Percentiles rank a stretch among this genome's conserved stretches.
phyloP scores from a whole-genome alignment of 2,113 vertebrate genomes.

The Butorides virescens region DNA sequence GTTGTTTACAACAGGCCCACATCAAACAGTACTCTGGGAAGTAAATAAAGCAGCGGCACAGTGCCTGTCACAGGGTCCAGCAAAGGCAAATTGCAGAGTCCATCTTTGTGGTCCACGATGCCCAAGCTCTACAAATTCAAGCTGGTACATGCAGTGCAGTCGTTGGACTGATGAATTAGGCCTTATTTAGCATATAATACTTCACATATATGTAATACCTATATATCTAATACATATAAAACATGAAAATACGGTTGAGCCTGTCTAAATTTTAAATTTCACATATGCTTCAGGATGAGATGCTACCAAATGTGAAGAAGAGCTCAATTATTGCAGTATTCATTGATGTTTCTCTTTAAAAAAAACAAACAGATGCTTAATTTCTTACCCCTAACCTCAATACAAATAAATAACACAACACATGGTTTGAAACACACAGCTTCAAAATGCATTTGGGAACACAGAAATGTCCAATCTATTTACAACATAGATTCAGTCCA shows the following conservation, averaged over 20 bases:
- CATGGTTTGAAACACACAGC: background rate
- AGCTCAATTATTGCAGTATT: background rate
- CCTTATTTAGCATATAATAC: background rate
- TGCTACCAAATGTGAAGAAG: background rate
- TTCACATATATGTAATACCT: background rate
- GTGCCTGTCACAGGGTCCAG: rapidly evolving
- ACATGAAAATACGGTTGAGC: background rate
- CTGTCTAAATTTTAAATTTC: background rate
- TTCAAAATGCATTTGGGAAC: background rate
- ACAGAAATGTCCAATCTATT: background rate
- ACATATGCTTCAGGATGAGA: background rate
- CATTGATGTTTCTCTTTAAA: background rate
- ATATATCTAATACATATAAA: background rate
- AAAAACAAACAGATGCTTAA: background rate
- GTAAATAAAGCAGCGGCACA: background rate
- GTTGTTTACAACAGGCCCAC: background rate
- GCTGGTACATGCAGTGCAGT: background rate
- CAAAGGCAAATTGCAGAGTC: background rate
- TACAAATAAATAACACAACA: background rate
- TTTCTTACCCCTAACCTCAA: background rate
- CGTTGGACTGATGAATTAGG: background rate
- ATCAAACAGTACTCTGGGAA: background rate
- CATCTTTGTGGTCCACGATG: background rate
- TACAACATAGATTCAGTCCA: background rate
- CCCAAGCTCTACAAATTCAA: background rate